These are phyloP conservation scores for Molothrus aeneus DNA, from an alignment of 2,797 vertebrate genomes.

Conservation along the genomic window DNA sequence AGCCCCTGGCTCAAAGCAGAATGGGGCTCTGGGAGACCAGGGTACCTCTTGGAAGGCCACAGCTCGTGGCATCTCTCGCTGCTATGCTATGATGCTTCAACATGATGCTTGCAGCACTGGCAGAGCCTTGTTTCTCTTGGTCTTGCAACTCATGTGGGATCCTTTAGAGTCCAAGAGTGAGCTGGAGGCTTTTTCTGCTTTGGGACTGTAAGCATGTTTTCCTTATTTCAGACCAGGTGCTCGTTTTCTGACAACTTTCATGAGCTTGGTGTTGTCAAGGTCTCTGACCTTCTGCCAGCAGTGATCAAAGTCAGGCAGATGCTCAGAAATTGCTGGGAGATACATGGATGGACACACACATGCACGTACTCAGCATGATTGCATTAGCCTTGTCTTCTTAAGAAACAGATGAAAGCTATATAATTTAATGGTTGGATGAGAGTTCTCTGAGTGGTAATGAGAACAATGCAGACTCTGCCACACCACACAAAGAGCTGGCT, in stretches of 20 bases:
- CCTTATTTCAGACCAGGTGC: not conserved
- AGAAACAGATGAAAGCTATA: conserved; percentile 52
- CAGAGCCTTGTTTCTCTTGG: not conserved
- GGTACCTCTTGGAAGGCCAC: accelerated
- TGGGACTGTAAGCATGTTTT: not conserved
- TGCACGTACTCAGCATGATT: not conserved
- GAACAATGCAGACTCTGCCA: conserved; percentile 31
- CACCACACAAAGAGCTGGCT: conserved; percentile 41
- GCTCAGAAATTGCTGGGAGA: not conserved
- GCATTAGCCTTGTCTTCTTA: conserved; percentile 27
- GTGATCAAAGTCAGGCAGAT: conserved; percentile 23
- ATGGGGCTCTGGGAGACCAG: accelerated
- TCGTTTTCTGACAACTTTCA: not conserved
- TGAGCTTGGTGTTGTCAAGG: not conserved
- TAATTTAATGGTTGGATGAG: not conserved
- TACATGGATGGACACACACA: not conserved
- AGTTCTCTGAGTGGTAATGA: conserved; percentile 42
- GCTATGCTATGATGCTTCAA: not conserved
- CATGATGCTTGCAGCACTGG: not conserved
- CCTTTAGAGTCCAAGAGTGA: not conserved
- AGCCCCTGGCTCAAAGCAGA: not conserved
- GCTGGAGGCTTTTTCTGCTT: not conserved
- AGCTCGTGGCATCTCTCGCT: accelerated
- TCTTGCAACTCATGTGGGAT: not conserved
- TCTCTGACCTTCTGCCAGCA: conserved; percentile 24